Base-by-base conservation (phyloP, 2,113 vertebrate genomes). In the Macquaria ambigua region DNA sequence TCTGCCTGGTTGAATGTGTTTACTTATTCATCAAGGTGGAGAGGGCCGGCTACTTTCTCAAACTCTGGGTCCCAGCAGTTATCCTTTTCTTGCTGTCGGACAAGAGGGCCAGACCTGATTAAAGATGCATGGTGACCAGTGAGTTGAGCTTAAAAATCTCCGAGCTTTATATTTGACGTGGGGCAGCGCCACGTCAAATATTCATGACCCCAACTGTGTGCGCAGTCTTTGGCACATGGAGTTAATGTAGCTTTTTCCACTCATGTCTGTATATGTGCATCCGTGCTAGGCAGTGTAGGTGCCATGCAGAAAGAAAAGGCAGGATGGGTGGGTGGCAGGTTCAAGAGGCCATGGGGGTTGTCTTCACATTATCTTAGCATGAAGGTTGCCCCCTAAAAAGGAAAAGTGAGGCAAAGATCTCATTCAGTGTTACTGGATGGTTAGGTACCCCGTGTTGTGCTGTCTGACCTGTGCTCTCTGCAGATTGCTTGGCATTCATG, bases 11-110 rank as follows among this genome's bases (percentile, higher is more conserved):
- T 90, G 83, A 84, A 72, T 52, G 79, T 87, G 80, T 88, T 95
- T 82, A 95, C 88, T 95, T 94, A 95, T 94, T 95, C 91, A 96
- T 95, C 76, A 87, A 80, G 77, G 86, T 64, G 80, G 78, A 83
- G 81, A 11, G 71, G 62, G 71, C 70, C 74, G 2, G 82, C 28
- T 43, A 43, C 59, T 82, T 83, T 73, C 81, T 92, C 84, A 69
- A 91, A 91, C 87, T 83, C 64, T 0, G 64, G 79, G 85, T 86
- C 82, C 79, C 77, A 21, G 83, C 85, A 72, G 84, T 90, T 91
- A 86, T 87, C 86, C 83, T 85, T 77, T 89, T 53, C 83, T 81
- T 75, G 91, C 82, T 89, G 85, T 89, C 69, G 84, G 68, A 92
- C 85, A 89, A 87, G 82, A 88, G 74, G 91, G 83, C 83, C 75